These are phyloP conservation scores for Cinara cedri DNA, from an alignment of 2,888 invertebrate genomes.

Conservation along the genomic window DNA sequence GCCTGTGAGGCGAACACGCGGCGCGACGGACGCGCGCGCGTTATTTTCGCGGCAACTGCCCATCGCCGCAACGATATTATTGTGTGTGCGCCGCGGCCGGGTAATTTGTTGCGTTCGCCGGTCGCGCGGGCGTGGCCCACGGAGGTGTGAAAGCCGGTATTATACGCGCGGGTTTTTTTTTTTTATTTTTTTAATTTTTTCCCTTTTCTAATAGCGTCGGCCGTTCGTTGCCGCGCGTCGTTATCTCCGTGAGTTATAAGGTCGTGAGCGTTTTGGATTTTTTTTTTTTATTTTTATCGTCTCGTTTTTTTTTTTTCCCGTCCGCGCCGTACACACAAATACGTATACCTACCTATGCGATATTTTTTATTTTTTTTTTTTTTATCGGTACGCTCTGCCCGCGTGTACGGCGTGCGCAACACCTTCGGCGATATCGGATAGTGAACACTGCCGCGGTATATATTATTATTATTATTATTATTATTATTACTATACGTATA, in stretches of 20 bases:
- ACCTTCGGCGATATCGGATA: constrained; percentile 52
- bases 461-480: too few species aligned
- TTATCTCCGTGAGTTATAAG: constrained; percentile 55
- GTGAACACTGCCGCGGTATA: not conserved
- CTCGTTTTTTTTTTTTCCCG: constrained; percentile 12
- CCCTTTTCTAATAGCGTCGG: not conserved
- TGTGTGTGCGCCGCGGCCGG: constrained; percentile 3
- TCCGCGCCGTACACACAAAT: not conserved
- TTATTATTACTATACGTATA: too few species aligned
- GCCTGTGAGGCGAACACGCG: constrained; percentile 28
- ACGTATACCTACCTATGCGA: not conserved
- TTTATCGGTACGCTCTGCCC: not conserved
- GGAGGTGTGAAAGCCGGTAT: constrained; percentile 55
- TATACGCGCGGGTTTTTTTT: not conserved
- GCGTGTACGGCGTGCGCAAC: not conserved
- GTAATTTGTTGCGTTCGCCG: constrained; percentile 43
- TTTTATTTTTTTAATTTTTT: not conserved
- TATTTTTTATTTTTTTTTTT: too few species aligned
- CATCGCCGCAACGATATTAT: constrained; percentile 10
- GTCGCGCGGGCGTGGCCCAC: constrained; percentile 48
- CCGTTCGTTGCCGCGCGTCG: constrained; percentile 32
- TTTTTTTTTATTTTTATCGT: constrained; percentile 33
- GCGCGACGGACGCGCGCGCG: not conserved
- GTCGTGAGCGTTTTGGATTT: constrained; percentile 54
- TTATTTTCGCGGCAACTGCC: not conserved